Evolutionary conservation across 2,888 invertebrate genomes (phyloP).

Genomic region (Standfussiana lucernea): DNA sequence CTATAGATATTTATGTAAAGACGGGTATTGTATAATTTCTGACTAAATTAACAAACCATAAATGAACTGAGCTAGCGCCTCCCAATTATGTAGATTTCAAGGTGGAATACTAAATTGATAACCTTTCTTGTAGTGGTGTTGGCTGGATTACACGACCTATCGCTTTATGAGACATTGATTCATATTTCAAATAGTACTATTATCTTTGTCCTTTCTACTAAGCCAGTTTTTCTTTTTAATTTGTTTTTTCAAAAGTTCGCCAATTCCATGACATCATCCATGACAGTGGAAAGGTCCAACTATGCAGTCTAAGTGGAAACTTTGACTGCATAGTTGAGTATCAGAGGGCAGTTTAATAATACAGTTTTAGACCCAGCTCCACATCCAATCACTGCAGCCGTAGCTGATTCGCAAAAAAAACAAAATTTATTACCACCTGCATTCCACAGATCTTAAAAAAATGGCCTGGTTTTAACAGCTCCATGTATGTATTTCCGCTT

Average conservation of each 20-base stretch:
- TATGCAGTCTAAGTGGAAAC: too few species aligned
- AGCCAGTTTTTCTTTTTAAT: not conserved
- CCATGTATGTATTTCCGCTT: not conserved
- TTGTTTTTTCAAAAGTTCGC: too few species aligned
- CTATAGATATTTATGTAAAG: constrained; percentile 52
- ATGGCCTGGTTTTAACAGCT: not conserved
- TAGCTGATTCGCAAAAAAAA: too few species aligned
- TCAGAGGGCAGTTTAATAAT: not conserved
- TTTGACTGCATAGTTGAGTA: not conserved
- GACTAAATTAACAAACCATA: constrained; percentile 54
- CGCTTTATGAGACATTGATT: not conserved
- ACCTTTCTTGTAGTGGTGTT: constrained; percentile 15
- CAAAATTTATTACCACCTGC: too few species aligned
- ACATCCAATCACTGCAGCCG: not conserved
- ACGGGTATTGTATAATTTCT: constrained; percentile 57
- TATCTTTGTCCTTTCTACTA: not conserved
- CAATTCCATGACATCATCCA: too few species aligned
- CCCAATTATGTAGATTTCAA: constrained; percentile 48
- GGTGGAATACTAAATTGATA: constrained; percentile 41
- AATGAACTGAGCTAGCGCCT: constrained; percentile 38
- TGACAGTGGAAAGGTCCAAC: too few species aligned
- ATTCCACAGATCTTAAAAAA: not conserved
- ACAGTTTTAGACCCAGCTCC: not conserved
- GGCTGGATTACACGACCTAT: not conserved
- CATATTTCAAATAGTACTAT: not conserved